These are phyloP conservation scores for Plagodis pulveraria DNA, from an alignment of 2,888 invertebrate species.

Conservation along the genomic window DNA sequence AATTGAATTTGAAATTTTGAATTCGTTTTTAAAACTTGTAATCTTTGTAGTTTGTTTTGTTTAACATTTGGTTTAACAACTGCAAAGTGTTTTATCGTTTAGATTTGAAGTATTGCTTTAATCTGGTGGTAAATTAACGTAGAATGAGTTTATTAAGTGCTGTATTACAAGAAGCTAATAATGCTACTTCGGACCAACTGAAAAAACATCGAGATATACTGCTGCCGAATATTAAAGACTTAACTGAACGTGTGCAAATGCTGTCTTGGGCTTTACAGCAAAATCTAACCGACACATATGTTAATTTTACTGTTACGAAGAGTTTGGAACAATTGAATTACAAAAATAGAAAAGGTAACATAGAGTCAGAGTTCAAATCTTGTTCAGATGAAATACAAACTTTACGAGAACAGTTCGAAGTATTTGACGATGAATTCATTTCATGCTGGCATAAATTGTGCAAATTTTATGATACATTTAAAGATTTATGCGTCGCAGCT, in stretches of 20 bases:
- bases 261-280: slow-evolving; percentile 74
- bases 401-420: slow-evolving; percentile 49
- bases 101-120: too few species aligned
- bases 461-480: slow-evolving; percentile 52
- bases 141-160: slow-evolving; percentile 73
- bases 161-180: slow-evolving; percentile 67
- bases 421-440: slow-evolving; percentile 61
- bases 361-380: slow-evolving; percentile 56
- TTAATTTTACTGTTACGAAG: slow-evolving; percentile 67
- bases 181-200: slow-evolving; percentile 60
- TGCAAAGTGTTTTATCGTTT: too few species aligned
- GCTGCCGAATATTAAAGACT: slow-evolving; percentile 60
- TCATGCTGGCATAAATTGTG: slow-evolving; percentile 54
- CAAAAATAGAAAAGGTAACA: slow-evolving; percentile 64
- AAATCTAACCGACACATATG: slow-evolving; percentile 67
- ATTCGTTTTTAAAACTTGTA: too few species aligned
- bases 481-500: slow-evolving; percentile 59
- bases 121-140: too few species aligned
- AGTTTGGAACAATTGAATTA: slow-evolving; percentile 75
- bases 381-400: slow-evolving; percentile 49
- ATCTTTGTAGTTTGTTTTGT: too few species aligned
- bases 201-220: slow-evolving; percentile 65
- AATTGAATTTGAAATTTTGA: too few species aligned
- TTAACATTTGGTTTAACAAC: too few species aligned
- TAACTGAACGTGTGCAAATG: slow-evolving; percentile 68